Base-by-base conservation (phyloP, 2,113 vertebrate species). In the Prolemur simus region DNA sequence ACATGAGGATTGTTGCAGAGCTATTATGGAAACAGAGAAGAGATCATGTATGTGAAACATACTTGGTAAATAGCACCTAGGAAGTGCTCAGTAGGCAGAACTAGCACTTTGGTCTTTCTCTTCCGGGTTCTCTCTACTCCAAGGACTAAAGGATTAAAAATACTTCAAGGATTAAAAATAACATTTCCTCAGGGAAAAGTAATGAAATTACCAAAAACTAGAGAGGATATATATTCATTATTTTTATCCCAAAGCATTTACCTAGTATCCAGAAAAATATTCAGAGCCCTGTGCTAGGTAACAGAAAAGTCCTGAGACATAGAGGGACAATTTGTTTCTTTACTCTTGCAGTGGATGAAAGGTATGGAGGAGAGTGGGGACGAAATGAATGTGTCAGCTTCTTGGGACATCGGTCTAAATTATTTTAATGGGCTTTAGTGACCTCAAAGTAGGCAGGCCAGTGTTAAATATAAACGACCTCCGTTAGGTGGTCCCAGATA, bases 321-420 rank as follows among this genome's bases (percentile, higher is more conserved):
- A 4, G 20, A 45, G 83, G 23, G 39, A 34, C 21, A 34, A 39
- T 1, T 2, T 0, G 20, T 45, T 81, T 14, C 34, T 4, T 91
- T 47, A 17, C 27, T 49, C 17, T 34, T 3, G 0, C 15, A 32
- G 21, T 21, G 6, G 32, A 2, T 49, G 27, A 0, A 1, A 66
- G 12, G 2, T 3, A 10, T 20, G 34, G 60, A 54, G 12, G 6
- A 13, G 25, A 56, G 10, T 25, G 32, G 4, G 0, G 7, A 1
- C 8, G 37, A 42, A 14, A 14, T 32, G 11, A 0, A 10, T 6
- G 3, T 63, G 34, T 47, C 47, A 49, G 9, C 8, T 45, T 69
- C 45, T 2, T 0, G 1, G 6, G 34, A 39, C 0, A 34, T 21
- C 27, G 15, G 14, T 17, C 52, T 69, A 42, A n/a, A 15, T 42